Conservation (phyloP, 2,888 invertebrate species). For the Euplagia quadripunctaria region DNA sequence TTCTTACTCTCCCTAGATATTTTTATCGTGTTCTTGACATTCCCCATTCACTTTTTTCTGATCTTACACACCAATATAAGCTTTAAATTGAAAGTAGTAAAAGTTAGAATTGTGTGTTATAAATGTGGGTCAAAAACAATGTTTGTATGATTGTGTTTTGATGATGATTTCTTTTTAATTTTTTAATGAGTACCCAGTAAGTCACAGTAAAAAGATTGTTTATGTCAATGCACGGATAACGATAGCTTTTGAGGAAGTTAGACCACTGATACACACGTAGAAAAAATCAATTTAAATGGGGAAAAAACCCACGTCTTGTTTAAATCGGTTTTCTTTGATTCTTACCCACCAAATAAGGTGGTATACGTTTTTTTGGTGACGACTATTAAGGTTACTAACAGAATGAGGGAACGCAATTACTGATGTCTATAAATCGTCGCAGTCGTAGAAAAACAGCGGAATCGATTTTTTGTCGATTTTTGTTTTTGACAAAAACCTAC, state of each 20-base stretch:
- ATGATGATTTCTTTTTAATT: constrained; percentile 65
- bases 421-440: too few species aligned
- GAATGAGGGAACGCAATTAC: too few species aligned
- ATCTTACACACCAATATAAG: constrained; percentile 44
- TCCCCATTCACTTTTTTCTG: constrained; percentile 65
- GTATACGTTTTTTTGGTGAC: not conserved
- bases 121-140: constrained; percentile 58
- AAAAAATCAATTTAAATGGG: not conserved
- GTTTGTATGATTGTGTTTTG: constrained; percentile 61
- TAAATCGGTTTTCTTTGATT: not conserved
- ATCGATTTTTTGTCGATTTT: too few species aligned
- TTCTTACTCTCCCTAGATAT: constrained; percentile 74
- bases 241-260: not conserved
- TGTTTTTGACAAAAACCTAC: too few species aligned
- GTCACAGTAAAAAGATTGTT: constrained; percentile 23
- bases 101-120: constrained; percentile 41
- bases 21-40: constrained; percentile 72
- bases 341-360: not conserved
- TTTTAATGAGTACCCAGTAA: constrained; percentile 33
- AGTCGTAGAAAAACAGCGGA: too few species aligned
- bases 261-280: not conserved
- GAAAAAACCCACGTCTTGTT: not conserved
- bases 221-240: constrained; percentile 9
- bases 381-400: not conserved
- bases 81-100: constrained; percentile 48